Percentiles rank a stretch among this genome's conserved stretches.
Conservation (phyloP, 1,140 invertebrate species). For the Microvelia longipes region DNA sequence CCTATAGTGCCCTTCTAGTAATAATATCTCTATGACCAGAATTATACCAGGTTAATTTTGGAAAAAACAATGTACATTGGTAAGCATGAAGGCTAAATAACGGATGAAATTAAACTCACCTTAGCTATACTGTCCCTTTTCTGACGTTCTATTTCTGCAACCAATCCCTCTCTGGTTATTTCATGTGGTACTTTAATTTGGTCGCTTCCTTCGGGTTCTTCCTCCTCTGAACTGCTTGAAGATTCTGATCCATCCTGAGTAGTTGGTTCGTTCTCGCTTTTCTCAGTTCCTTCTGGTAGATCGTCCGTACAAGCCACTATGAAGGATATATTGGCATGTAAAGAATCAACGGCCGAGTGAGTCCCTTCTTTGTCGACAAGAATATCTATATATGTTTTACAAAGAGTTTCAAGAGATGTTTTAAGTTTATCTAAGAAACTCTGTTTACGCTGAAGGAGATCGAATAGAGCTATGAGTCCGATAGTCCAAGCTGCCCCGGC, state of each 20-base stretch:
- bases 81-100: not conserved
- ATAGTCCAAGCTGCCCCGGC: slow-evolving; percentile 82
- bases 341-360: slow-evolving; percentile 37
- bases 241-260: slow-evolving; percentile 10
- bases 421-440: slow-evolving; percentile 35
- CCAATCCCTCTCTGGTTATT: slow-evolving; percentile 20
- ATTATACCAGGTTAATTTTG: not conserved
- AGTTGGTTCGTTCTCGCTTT: slow-evolving; percentile 5
- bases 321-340: slow-evolving; percentile 46
- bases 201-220: slow-evolving; percentile 28
- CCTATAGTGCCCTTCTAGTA: no score
- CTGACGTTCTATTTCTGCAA: slow-evolving; percentile 56
- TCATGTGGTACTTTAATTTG: slow-evolving; percentile 33
- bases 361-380: slow-evolving; percentile 39
- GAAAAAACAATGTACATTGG: not conserved
- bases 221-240: slow-evolving; percentile 6
- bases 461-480: slow-evolving; percentile 70
- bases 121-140: slow-evolving; percentile 60
- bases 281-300: slow-evolving; percentile 32
- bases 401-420: slow-evolving; percentile 40
- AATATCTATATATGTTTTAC: slow-evolving; percentile 45
- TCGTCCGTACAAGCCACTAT: slow-evolving; percentile 46
- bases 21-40: no score
- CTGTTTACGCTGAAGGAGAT: slow-evolving; percentile 33
- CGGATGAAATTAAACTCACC: slow-evolving; percentile 32